Base-by-base conservation (phyloP, 2,888 invertebrate genomes). In the Netelia virgata region DNA sequence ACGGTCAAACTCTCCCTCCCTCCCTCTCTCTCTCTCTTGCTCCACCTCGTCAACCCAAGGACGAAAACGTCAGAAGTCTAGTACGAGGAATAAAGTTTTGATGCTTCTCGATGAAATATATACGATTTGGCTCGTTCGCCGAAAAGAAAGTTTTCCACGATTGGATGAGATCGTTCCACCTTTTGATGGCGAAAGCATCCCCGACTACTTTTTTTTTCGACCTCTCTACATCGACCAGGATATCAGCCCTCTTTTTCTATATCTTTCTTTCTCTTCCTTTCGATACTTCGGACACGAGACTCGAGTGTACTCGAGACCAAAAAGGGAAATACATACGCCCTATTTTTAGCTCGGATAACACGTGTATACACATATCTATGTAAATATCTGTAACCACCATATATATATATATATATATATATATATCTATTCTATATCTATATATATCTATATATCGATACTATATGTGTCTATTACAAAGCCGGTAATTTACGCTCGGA, bases 121-220 rank as follows among this genome's bases (percentile, higher is more conserved):
- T 28, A 28, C 28, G 6, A 5, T 28, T 28, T 57, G 53, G 6
- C 41, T 36, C 41, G 47, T 36, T 28, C 36, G 28, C 28, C 57
- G 57, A 36, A 64, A 20, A 16, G 53, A 72, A 53, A 70, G 73
- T 18, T 80, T 73, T 80, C 20, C 57, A 47, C 36, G 72, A 73
- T 80, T 73, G 28, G 79, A 80, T 59, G 16, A 41, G 47, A 69
- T 78, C 79, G 50, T 61, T 74, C 64, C 41, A 20, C 50, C 8
- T 20, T 73, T 57, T 28, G 23, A 73, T 47, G 14, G 63, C 23
- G 57, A 36, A 36, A 16, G 11, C 10, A 28, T 47, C 23, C 9
- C 47, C n/a, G 20, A 16, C 16, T 73, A 18, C 28, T 28, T 28
- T 28, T 5, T 1, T 23, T 23, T 1, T 3, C 23, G 23, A 23